Evolutionary conservation across 2,113 vertebrate species (phyloP), one percentile per base, ranked within the genome.

Genomic region (Prolemur simus): DNA sequence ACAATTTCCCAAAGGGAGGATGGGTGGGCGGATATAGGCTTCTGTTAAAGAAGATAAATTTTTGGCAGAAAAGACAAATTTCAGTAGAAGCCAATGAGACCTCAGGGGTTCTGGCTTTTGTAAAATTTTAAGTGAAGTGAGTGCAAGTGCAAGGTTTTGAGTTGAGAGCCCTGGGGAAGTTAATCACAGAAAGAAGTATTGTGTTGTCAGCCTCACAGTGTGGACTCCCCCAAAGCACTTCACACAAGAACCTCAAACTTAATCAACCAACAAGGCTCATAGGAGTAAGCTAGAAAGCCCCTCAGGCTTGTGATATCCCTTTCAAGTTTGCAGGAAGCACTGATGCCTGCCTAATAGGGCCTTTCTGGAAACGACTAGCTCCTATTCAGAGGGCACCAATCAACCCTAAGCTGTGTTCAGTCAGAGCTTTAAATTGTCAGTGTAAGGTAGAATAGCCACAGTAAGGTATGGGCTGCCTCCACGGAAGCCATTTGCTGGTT

Each of bases 71-170:
- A 82, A 97, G 91, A 85, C 69, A 74, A 88, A 95, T 93, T 97
- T 97, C 93, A 95, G 47, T 63, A 49, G 95, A 95, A 96, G 89
- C 80, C 97, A 98, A 95, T 95, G 96, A 96, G 96, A 93, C 89
- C 92, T 96, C 84, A 82, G 97, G 97, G 96, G 69, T 95, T 97
- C 95, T 93, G 74, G 95, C 89, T 98, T 97, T 95, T 97, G 89
- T 96, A 91, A 91, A 97, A 96, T 73, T 95, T 94, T 95, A 96
- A 97, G 96, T 95, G 98, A 96, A 92, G 37, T 87, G 87, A 93
- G 83, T 87, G 18, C 34, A 94, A 97, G 96, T 94, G 83, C 29
- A 54, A 85, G 91, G 84, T 82, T 96, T 95, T 94, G 76, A 97
- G 94, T 77, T 58, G 89, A 90, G 76, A 97, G 49, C 87, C 76